Percentiles rank a stretch among this genome's conserved stretches.
Conservation (phyloP, 2,888 invertebrate species). For the Oxystoma pomonae region DNA sequence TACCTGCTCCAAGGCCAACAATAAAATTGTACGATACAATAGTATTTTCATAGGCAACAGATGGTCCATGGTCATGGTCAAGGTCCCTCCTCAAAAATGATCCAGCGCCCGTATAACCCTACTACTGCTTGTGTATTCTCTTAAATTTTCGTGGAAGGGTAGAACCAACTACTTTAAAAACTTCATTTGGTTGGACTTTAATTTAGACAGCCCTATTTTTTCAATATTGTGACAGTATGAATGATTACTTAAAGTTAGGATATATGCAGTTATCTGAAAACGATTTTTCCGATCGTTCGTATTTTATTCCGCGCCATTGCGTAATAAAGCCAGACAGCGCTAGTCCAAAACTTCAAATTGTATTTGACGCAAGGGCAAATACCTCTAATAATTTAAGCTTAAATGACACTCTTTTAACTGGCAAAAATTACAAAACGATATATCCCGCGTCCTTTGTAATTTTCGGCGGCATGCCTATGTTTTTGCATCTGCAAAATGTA, state of each 20-base stretch:
- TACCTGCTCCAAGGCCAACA: too few species aligned
- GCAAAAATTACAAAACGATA: slow-evolving; percentile 14
- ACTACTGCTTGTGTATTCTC: not conserved
- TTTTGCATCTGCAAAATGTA: slow-evolving; percentile 9
- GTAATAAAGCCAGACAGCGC: slow-evolving; percentile 6
- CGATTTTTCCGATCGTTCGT: too few species aligned
- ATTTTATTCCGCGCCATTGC: slow-evolving; percentile 6
- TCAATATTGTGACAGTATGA: slow-evolving; percentile 4
- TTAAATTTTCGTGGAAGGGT: not conserved
- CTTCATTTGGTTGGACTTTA: not conserved
- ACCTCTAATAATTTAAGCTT: not conserved
- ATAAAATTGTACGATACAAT: too few species aligned
- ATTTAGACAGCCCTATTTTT: slow-evolving; percentile 5
- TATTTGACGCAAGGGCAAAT: slow-evolving; percentile 11
- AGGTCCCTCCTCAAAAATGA: too few species aligned
- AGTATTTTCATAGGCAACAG: too few species aligned
- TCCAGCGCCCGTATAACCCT: too few species aligned
- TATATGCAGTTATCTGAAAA: slow-evolving; percentile 4
- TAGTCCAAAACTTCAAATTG: slow-evolving; percentile 9
- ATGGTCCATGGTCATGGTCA: too few species aligned
- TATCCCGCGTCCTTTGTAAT: too few species aligned
- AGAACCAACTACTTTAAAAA: not conserved
- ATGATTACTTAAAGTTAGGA: slow-evolving; percentile 3
- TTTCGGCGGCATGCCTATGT: too few species aligned
- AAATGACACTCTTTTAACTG: slow-evolving; percentile 9